Base-by-base conservation (phyloP, 2,888 invertebrate genomes). In the Thera britannica region DNA sequence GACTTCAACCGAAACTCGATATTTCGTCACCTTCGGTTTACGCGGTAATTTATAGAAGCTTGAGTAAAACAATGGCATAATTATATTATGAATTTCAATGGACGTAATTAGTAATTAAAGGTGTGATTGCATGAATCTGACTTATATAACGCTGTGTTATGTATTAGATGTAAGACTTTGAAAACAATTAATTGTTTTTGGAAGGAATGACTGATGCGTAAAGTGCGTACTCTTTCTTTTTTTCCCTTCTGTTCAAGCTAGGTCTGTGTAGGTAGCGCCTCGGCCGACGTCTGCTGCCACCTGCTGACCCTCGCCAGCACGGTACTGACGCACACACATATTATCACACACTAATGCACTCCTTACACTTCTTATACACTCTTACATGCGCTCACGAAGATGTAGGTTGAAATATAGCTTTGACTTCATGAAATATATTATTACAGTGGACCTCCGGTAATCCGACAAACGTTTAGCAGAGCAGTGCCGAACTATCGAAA, bases 201-300 rank as follows among this genome's bases (percentile, higher is more conserved):
- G 90, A 90, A 90, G 90, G 93, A 90, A 90, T 90, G 87, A 94
- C 92, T 94, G 92, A 94, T 93, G 88, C 92, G 91, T 88, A 87
- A 92, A 86, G 83, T 87, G 89, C 92, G 90, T 90, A 88, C 87
- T 90, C 86, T 92, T 92, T 93, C 88, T 89, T 90, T 90, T 88
- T 90, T 90, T 84, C 90, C 90, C 90, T 88, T 94, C 87, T 93
- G 93, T 93, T 94, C 92, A 93, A 94, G 93, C 93, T 93, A 94
- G 94, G 94, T 94, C 92, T 92, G 92, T 93, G 91, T 93, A 94
- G 94, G 93, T 93, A 90, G 93, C 88, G 86, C 81, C 85, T 77
- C 86, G 77, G 84, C 86, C 81, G 90, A 85, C 82, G 87, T 86
- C 83, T 82, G 87, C 88, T 80, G 87, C 86, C 83, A 85, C 86